Evolutionary conservation across 2,888 invertebrate genomes (phyloP), one percentile per base, ranked within the genome.

Genomic region (Cancer borealis): DNA sequence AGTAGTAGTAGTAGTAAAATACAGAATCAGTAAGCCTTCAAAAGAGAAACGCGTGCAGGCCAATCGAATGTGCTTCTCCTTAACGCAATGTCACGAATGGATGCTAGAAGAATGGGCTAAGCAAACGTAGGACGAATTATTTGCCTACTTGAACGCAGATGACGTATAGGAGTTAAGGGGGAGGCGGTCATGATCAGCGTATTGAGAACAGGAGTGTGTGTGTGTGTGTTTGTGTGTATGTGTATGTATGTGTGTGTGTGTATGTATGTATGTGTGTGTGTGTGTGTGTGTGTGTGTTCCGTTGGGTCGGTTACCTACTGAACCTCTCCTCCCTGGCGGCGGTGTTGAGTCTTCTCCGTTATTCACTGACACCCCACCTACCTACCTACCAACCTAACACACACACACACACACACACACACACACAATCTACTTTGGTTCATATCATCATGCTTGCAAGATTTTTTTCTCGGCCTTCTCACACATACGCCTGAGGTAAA

Each of bases 181-280:
- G 17, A 21, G 49, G 49, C 6, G 49, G 60, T 17, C 21, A 21
- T 39, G 39, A 46, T 89, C n/a, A 17, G 46, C 46, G 89, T 46
- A 30, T 66, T n/a, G 10, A 26, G 87, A 66, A 26, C 30, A n/a
- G 30, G n/a, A 73, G 39, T 39, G 39, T 39, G 39, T 39, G 39
- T 39, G 39, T 39, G 39, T 39, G 39, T 39, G 39, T 39, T 0
- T 39, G 54, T 49, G 47, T 87, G 47, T 84, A 30, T 87, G 46
- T 91, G 66, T 91, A 45, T 66, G 66, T 66, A 45, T 60, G 66
- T 91, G 39, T 30, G 26, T 60, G 39, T 60, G 39, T 39, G 39
- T 60, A 5, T 91, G 39, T 91, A 39, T 60, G 39, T 91, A 12
- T 91, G 66, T 91, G 66, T 91, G 66, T 91, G 66, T 91, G 66